Evolutionary conservation across 2,888 invertebrate species (phyloP), one percentile per base, ranked within the genome.

Genomic region (Apodemia hepburni): DNA sequence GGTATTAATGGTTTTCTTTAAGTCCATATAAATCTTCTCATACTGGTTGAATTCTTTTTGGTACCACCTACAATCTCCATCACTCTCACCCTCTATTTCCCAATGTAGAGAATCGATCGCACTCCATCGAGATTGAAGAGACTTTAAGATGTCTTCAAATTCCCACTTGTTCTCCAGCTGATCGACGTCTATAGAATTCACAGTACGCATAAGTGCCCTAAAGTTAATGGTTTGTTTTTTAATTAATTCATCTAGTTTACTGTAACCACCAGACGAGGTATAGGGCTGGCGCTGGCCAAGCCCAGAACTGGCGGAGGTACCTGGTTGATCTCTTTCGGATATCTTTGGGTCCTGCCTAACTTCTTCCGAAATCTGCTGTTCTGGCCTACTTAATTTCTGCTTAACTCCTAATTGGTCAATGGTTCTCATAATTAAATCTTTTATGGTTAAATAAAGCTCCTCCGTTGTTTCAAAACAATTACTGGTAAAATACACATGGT

Each of bases 31-130:
- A 12, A 35, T 62, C n/a, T 38, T 58, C 38, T 65, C 65, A 38
- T 62, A 18, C 22, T 62, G n/a, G n/a, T 18, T 58, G 29, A 64
- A 66, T 8, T 15, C 38, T 12, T n/a, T 18, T 35, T 66, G 59
- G 61, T 61, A 66, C 35, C 47, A 18, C 12, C 15, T 17, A 38
- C 62, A 12, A 12, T 65, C 61, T 22, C 38, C 61, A 42, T 61
- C 58, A 29, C 63, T 22, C 35, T 67, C 65, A 49, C 62, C 60
- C 11, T 67, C 67, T 35, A 68, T 51, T 18, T 65, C 64, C 68
- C 66, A 67, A 38, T 68, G 66, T 29, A 65, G 59, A 8, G 33
- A n/a, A 33, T 68, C 68, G 9, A 66, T 63, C 9, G 59, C 59
- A 22, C 51, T 7, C 68, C 68, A 68, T 3, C 66, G 61, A 7